Evolutionary conservation across 2,888 invertebrate genomes (phyloP).

Genomic region (Leptopilina drosophilae): DNA sequence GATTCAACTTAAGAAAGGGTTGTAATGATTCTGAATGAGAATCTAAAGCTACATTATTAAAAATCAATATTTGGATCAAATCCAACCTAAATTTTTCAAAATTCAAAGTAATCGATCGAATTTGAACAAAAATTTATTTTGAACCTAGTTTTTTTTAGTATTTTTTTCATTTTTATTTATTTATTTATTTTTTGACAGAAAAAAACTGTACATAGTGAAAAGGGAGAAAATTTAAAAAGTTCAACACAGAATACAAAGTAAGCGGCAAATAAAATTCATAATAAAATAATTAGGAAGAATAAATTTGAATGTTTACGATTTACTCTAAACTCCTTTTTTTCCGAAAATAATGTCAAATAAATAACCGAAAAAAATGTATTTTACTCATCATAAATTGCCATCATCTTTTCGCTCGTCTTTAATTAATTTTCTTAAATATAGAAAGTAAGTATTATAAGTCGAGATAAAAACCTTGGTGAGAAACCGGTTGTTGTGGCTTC

Average conservation of each 20-base stretch:
- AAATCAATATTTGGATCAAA: too few relatives aligned
- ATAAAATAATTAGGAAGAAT: constrained; percentile 1
- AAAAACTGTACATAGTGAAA: too few relatives aligned
- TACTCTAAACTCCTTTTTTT: background rate
- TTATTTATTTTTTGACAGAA: too few relatives aligned
- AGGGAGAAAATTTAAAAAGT: too few relatives aligned
- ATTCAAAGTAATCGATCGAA: too few relatives aligned
- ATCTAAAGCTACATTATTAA: too few relatives aligned
- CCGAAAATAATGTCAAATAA: constrained; percentile 6
- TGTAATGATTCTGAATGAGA: too few relatives aligned
- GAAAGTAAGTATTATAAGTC: constrained; percentile 16
- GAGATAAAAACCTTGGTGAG: constrained; percentile 24
- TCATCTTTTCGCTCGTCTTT: constrained; percentile 16
- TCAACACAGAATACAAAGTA: background rate
- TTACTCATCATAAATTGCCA: constrained; percentile 21
- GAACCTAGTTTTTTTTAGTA: too few relatives aligned
- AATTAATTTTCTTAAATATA: constrained; percentile 29
- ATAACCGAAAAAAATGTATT: constrained; percentile 1
- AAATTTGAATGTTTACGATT: background rate
- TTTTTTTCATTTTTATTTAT: too few relatives aligned
- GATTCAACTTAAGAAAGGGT: too few relatives aligned
- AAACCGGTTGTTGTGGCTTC: constrained; percentile 24
- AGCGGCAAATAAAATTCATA: background rate
- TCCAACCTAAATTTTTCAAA: too few relatives aligned
- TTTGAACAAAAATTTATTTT: too few relatives aligned